Base-by-base conservation (phyloP, 2,888 invertebrate species). In the Amblyjoppa proteus region DNA sequence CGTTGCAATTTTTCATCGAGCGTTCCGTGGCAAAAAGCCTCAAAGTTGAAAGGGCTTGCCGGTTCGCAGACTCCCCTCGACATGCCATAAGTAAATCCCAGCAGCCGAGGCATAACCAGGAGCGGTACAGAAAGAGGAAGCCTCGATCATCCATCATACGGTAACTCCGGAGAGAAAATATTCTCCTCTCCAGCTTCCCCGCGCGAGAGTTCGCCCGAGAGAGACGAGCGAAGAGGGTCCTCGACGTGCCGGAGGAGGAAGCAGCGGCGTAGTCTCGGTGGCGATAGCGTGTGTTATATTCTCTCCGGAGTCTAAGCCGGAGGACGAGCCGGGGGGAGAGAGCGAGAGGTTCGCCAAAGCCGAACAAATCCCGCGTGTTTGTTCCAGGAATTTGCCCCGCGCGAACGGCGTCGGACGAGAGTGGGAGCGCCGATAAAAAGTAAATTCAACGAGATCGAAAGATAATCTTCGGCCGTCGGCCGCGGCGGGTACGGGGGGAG, bases 61-160 rank as follows among this genome's bases (percentile, higher is more conserved):
- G 56, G 53, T 78, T 78, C 28, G 56, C 53, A 28, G 45, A n/a
- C 38, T 56, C 56, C n/a, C 25, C 16, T 51, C 45, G 25, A 58
- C 68, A 56, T 58, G 45, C 70, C 51, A 28, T 31, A n/a, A 73
- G 73, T 53, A 66, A 76, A 76, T 66, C 25, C 38, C 70, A 28
- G 31, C 20, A 51, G 51, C 53, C 9, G 53, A 68, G 66, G 66
- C 66, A 76, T 31, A 68, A 68, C 76, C 51, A 76, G 76, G 20
- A 68, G 66, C 76, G 66, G 66, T 34, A 64, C 51, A 76, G 49
- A 68, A 76, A 83, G 74, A 76, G 83, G 85, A 80, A 85, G 68
- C 80, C 76, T 78, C 73, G 79, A 80, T 83, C 85, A 83, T 86
- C 83, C 80, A 86, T 86, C 85, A 81, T 81, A 53, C 66, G 68